Evolutionary conservation across 2,797 vertebrate species (phyloP).

Genomic region (Mormyrus proboscirostris): DNA sequence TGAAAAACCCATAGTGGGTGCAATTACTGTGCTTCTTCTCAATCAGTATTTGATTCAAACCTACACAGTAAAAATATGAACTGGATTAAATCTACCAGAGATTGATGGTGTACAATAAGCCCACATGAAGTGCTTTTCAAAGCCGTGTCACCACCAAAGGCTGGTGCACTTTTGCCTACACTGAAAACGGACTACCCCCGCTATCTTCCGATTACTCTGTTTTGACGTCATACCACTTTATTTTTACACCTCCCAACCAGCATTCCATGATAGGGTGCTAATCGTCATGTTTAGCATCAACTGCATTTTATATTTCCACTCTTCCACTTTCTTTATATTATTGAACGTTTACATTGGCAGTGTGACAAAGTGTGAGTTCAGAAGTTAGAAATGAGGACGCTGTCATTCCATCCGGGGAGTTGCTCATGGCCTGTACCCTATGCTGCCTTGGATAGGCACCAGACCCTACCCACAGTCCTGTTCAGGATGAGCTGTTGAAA

Average conservation of each 20-base stretch:
- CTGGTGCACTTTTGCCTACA: not conserved
- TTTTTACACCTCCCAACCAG: not conserved
- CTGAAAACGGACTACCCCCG: not conserved
- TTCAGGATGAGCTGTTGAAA: not conserved
- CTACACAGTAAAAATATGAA: not conserved
- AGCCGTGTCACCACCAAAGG: not conserved
- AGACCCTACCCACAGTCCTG: not conserved
- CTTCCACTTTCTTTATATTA: not conserved
- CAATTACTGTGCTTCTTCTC: not conserved
- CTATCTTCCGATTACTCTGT: constrained; percentile 6
- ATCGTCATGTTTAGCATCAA: not conserved
- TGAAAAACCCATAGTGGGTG: not conserved
- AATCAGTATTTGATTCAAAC: not conserved
- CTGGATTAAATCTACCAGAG: not conserved
- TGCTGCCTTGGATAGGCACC: not conserved
- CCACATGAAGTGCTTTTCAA: not conserved
- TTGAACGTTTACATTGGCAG: not conserved
- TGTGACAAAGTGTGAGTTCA: not conserved
- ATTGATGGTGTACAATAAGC: not conserved
- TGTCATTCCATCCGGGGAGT: not conserved
- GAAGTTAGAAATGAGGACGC: not conserved
- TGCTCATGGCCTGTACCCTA: not conserved
- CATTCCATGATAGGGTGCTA: not conserved
- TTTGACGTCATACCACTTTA: not conserved
- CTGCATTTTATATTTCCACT: not conserved